phyloP scores from a whole-genome alignment of 2,797 vertebrate species.

The Siniperca obscura region DNA sequence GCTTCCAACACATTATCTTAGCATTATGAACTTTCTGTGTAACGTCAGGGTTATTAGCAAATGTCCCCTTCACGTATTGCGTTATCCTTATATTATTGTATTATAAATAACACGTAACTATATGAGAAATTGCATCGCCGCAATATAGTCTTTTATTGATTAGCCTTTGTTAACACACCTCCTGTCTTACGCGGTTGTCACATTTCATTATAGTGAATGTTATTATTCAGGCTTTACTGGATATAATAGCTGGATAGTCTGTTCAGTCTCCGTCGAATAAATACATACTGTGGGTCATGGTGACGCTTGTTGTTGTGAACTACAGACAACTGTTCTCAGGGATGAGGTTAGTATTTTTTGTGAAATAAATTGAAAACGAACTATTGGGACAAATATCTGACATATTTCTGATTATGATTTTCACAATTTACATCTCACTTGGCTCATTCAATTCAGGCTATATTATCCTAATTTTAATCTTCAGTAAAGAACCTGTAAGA shows the following conservation, averaged over 20 bases:
- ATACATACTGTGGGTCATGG: background rate
- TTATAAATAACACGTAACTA: background rate
- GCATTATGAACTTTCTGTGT: background rate
- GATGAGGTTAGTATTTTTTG: rapidly evolving
- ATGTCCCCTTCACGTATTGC: background rate
- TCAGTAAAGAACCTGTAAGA: too few species aligned
- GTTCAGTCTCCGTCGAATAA: background rate
- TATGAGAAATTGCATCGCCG: background rate
- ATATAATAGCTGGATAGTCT: background rate
- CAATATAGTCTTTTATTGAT: background rate
- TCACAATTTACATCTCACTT: background rate
- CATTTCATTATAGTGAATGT: background rate
- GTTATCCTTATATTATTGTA: background rate
- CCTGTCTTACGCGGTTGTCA: background rate
- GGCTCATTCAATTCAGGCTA: background rate
- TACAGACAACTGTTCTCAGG: background rate
- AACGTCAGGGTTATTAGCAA: background rate
- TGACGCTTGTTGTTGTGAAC: background rate
- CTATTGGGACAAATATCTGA: background rate
- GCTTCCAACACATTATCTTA: background rate
- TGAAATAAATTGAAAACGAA: background rate
- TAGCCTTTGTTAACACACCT: background rate
- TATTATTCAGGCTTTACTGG: too few species aligned
- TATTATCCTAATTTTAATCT: background rate
- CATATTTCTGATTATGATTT: background rate